Conservation (phyloP, 1,140 invertebrate species). For the Anoplophora glabripennis region DNA sequence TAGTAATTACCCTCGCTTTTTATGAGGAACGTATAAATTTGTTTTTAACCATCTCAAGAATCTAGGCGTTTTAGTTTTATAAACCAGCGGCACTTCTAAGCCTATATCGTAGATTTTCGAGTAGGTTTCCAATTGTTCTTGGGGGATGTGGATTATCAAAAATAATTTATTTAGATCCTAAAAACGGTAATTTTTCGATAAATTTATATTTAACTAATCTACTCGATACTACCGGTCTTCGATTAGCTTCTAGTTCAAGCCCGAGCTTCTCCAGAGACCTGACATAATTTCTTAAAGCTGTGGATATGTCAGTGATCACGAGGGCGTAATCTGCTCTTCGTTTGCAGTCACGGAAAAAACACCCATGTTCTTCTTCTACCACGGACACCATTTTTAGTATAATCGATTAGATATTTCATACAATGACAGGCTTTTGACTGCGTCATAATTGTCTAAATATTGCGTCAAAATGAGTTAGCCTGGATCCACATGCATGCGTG, state of each 20-base stretch:
- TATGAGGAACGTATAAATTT: neutral
- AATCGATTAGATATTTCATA: no score
- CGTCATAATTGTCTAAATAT: no score
- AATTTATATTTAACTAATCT: neutral
- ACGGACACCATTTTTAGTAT: no score
- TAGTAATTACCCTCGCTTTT: conserved; percentile 4
- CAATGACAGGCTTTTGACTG: no score
- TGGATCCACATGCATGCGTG: no score
- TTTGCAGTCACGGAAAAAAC: neutral
- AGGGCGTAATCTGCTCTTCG: conserved; percentile 15
- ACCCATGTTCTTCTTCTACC: neutral
- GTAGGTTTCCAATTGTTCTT: conserved; percentile 10
- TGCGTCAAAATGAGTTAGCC: no score
- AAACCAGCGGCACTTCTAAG: neutral
- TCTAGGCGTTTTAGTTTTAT: conserved; percentile 9
- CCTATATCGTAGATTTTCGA: conserved; percentile 24
- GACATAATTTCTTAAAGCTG: conserved; percentile 2
- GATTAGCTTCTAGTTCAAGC: conserved; percentile 8
- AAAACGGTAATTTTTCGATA: neutral
- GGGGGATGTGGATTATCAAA: conserved; percentile 11
- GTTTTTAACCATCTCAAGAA: conserved; percentile 3
- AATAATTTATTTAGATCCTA: neutral
- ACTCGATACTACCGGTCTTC: conserved; percentile 4
- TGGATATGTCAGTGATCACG: conserved; percentile 12
- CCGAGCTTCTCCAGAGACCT: conserved; percentile 17